Base-by-base conservation (phyloP, 2,888 invertebrate genomes). In the Andrena haemorrhoa region DNA sequence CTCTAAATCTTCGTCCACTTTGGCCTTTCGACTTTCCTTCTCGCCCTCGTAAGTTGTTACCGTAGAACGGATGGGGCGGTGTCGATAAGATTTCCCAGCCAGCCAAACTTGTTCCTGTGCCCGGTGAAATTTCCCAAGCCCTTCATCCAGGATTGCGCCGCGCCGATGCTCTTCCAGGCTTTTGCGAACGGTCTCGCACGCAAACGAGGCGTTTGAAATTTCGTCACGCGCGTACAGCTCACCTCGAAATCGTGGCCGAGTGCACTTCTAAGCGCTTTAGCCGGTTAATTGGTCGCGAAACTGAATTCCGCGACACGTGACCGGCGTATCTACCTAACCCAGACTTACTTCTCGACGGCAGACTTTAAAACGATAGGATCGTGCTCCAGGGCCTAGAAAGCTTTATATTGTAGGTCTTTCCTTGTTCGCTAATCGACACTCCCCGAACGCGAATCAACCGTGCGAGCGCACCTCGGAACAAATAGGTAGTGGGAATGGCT, bases 1-100 rank as follows among this genome's bases (percentile, higher is more conserved):
- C 26, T 75, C 79, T 84, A 86, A 84, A 87, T 86, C 82, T 75
- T 79, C 79, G 79, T 82, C 76, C 78, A 60, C 73, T 75, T 61
- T 73, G 69, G 74, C 83, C 77, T 72, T 74, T 33, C 75, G 75
- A 69, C 79, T 64, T 70, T 69, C 80, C 65, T 69, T 75, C 70
- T 41, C 70, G 2, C 41, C 51, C 65, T 12, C 56, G 35, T 61
- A 53, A 61, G 64, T 65, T 63, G 65, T 76, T 73, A 64, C 74
- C 51, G 31, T 56, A 6, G 29, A n/a, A 41, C 31, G 26, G 31
- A 63, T 68, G 72, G 51, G 74, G 63, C 29, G 66, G 29, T 41
- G 61, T 69, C 69, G 86, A 85, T 85, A 82, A 82, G 84, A 80
- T 78, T 75, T 71, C 76, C 33, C 16, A 10, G 53, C 53, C 29